Conservation (phyloP, 2,888 invertebrate genomes). For the Heliconius ismenius region DNA sequence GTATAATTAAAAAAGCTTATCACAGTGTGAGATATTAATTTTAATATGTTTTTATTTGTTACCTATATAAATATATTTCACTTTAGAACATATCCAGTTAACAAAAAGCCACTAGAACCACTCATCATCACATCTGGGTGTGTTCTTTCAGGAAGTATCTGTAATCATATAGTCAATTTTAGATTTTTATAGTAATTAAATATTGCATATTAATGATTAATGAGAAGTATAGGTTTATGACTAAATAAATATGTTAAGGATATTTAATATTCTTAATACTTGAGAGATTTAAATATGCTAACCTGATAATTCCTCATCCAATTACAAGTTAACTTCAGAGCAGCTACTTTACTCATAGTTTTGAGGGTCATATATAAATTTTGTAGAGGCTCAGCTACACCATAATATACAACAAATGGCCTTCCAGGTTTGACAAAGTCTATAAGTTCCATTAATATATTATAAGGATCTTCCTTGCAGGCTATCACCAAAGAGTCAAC, state of each 20-base stretch:
- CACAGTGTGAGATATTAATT: constrained; percentile 33
- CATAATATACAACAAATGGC: constrained; percentile 92
- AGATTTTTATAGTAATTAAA: background rate
- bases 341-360: constrained; percentile 85
- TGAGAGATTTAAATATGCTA: constrained; percentile 24
- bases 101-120: constrained; percentile 92
- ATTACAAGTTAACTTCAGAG: constrained; percentile 90
- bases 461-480: constrained; percentile 92
- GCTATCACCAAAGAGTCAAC: constrained; percentile 90
- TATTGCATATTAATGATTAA: background rate
- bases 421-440: constrained; percentile 90
- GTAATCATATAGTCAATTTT: constrained; percentile 48
- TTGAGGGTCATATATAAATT: constrained; percentile 91
- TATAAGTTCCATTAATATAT: constrained; percentile 87
- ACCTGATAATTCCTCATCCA: constrained; percentile 96
- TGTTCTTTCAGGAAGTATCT: constrained; percentile 90
- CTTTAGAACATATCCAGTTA: constrained; percentile 85
- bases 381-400: constrained; percentile 90
- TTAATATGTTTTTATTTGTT: constrained; percentile 15
- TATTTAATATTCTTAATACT: background rate
- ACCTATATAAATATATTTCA: constrained; percentile 47
- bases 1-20: too few species aligned
- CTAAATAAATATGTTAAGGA: background rate
- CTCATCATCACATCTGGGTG: constrained; percentile 97
- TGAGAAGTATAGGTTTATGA: background rate